These are phyloP conservation scores for Erpetoichthys calabaricus DNA, from an alignment of 2,797 vertebrate species.

Conservation along the genomic window DNA sequence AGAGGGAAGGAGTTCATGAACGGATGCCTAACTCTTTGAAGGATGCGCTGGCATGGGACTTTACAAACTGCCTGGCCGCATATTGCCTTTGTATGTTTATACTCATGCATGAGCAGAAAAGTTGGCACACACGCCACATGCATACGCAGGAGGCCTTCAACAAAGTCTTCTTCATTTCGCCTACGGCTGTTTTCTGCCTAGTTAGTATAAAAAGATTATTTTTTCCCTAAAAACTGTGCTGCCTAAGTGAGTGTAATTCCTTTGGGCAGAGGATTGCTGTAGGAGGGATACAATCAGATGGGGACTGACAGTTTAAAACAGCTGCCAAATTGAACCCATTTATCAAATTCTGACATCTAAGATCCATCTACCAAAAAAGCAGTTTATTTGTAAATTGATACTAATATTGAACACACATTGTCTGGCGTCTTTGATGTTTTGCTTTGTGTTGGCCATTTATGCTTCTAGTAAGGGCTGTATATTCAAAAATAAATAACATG, in stretches of 20 bases:
- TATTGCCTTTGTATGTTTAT: no score
- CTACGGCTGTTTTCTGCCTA: slow-evolving; percentile 24
- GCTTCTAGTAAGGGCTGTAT: not conserved
- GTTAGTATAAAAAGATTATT: slow-evolving; percentile 53
- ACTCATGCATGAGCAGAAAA: no score
- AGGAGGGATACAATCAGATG: slow-evolving; percentile 39
- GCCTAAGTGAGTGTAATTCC: slow-evolving; percentile 51
- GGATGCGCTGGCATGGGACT: no score
- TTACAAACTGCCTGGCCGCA: no score
- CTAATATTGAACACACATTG: slow-evolving; percentile 50
- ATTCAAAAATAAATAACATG: not conserved
- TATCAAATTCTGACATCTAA: slow-evolving; percentile 63
- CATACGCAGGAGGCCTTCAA: not conserved
- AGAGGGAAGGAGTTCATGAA: no score
- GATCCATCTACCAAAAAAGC: slow-evolving; percentile 52
- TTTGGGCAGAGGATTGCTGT: slow-evolving; percentile 36
- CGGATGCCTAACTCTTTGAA: no score
- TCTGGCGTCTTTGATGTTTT: slow-evolving; percentile 37
- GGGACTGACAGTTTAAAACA: slow-evolving; percentile 55
- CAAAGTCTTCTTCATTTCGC: slow-evolving; percentile 18
- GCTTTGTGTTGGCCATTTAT: slow-evolving; percentile 25
- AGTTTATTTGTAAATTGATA: slow-evolving; percentile 64
- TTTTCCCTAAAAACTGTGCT: slow-evolving; percentile 25
- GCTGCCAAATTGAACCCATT: slow-evolving; percentile 72
- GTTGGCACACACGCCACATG: no score